These are phyloP conservation scores for Colaptes auratus DNA, from an alignment of 2,113 vertebrate species.

Conservation along the genomic window DNA sequence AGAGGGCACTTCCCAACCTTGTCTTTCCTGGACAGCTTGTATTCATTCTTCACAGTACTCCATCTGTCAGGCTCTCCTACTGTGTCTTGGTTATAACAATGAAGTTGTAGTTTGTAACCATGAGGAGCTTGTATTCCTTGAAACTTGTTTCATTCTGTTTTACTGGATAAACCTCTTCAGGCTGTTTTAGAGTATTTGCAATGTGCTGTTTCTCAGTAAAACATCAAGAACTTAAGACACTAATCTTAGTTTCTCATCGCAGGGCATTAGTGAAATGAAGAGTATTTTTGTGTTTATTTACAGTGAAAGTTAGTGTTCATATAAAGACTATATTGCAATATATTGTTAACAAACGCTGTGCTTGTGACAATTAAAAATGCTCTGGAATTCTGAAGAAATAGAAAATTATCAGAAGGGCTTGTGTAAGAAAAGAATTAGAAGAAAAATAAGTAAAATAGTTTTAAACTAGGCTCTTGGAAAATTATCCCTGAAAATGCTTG, in stretches of 20 bases:
- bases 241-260: background rate
- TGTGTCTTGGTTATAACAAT: background rate
- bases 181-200: background rate
- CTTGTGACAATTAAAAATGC: background rate
- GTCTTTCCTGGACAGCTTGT: background rate
- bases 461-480: background rate
- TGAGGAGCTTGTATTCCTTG: background rate
- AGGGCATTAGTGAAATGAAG: background rate
- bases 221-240: background rate
- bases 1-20: background rate
- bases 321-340: background rate
- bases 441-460: background rate
- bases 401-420: background rate
- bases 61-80: background rate
- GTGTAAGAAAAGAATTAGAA: background rate
- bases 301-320: background rate
- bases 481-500: background rate
- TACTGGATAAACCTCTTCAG: background rate
- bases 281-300: background rate
- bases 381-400: background rate
- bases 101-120: background rate
- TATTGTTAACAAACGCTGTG: background rate
- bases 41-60: background rate
- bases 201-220: background rate
- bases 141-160: background rate